These are phyloP conservation scores for Drosophila ambigua DNA, from an alignment of 1,140 invertebrate species.

Conservation along the genomic window DNA sequence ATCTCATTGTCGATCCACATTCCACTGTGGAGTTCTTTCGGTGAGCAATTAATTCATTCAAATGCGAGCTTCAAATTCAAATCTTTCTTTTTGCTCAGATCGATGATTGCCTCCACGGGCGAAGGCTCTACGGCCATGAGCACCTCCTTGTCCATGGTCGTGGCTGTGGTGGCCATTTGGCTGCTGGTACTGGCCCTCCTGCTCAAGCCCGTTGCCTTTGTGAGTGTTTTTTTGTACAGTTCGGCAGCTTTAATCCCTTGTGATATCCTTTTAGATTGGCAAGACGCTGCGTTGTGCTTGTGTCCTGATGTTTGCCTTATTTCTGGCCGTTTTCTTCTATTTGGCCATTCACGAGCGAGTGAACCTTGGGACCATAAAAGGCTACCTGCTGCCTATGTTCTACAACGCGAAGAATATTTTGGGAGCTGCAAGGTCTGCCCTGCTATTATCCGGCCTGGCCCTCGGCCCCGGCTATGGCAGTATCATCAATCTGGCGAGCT, in stretches of 20 bases:
- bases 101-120: conserved; percentile 57
- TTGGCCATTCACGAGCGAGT: conserved; percentile 54
- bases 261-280: conserved; percentile 55
- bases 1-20: conserved; percentile 46
- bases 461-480: conserved; percentile 78
- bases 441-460: conserved; percentile 65
- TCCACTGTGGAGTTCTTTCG: conserved; percentile 75
- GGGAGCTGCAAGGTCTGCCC: conserved; percentile 39
- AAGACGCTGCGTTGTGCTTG: conserved; percentile 68
- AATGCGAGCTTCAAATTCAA: neutral
- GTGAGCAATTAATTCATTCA: conserved; percentile 20
- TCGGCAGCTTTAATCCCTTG: neutral
- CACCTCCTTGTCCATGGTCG: conserved; percentile 65
- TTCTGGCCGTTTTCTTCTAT: conserved; percentile 65
- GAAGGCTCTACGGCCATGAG: conserved; percentile 31
- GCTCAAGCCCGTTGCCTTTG: conserved; percentile 62
- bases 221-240: conserved; percentile 17
- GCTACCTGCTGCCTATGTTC: conserved; percentile 54
- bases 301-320: conserved; percentile 66
- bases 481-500: conserved; percentile 71
- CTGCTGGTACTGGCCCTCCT: conserved; percentile 50
- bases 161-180: conserved; percentile 64
- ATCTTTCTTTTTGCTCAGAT: conserved; percentile 21
- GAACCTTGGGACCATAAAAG: conserved; percentile 26
- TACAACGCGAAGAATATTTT: conserved; percentile 30